Percentiles rank a stretch among this genome's conserved stretches.
phyloP scores from a whole-genome alignment of 2,888 invertebrate genomes.

The Leptura quadrifasciata region DNA sequence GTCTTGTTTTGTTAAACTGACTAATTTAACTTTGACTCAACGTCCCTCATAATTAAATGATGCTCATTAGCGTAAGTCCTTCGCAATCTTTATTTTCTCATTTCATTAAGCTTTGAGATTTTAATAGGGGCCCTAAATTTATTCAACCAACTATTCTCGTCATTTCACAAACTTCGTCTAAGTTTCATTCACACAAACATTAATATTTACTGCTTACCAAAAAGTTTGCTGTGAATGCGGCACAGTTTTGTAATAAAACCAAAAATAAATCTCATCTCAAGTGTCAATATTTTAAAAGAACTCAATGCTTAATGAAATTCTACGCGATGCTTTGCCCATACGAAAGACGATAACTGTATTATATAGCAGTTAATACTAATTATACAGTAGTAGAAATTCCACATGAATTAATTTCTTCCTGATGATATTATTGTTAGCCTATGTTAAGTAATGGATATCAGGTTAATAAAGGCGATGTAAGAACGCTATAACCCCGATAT shows the following conservation, averaged over 20 bases:
- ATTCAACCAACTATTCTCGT: constrained; percentile 4
- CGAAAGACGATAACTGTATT: no score
- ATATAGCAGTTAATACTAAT: no score
- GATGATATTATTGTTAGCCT: no score
- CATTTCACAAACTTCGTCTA: constrained; percentile 27
- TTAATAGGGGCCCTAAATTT: constrained; percentile 12
- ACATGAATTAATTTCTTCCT: no score
- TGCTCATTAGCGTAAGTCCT: constrained; percentile 22
- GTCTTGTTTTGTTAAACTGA: constrained; percentile 12
- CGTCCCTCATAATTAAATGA: constrained; percentile 31
- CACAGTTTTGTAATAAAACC: constrained; percentile 8
- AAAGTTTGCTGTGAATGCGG: constrained; percentile 27
- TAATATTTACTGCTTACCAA: constrained; percentile 33
- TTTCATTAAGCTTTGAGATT: constrained; percentile 20
- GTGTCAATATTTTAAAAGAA: background rate
- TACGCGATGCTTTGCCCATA: background rate
- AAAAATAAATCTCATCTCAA: constrained; percentile 14
- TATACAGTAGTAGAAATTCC: no score
- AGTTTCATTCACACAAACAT: constrained; percentile 22
- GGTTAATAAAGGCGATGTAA: no score
- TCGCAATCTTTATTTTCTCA: constrained; percentile 15
- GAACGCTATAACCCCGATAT: no score
- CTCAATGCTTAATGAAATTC: background rate
- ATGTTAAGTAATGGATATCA: no score
- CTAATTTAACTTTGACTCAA: constrained; percentile 17